Base-by-base conservation (phyloP, 2,113 vertebrate species). In the Psettodes erumei region DNA sequence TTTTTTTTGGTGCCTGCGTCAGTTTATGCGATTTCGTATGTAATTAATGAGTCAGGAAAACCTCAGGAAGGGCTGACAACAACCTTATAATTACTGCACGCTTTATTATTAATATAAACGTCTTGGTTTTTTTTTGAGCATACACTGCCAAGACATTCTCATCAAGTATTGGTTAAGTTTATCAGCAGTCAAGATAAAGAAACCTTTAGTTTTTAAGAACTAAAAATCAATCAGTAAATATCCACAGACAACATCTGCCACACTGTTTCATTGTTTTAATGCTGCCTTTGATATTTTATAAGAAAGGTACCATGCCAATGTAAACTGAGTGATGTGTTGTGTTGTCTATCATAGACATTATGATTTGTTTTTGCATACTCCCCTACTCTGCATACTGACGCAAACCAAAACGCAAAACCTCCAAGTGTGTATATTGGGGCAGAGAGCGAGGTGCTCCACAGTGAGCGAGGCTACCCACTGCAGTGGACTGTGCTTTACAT, bases 311-410 rank as follows among this genome's bases (percentile, higher is more conserved):
- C 42, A 45, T 45, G 8, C 19, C 42, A 45, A 19, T n/a, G 19
- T n/a, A 45, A 45, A 47, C 4, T 47, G 8, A 47, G n/a, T 9
- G 13, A 2, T 50, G 10, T 3, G 18, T 33, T 53, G 8, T 19
- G 18, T 62, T n/a, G n/a, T n/a, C n/a, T n/a, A n/a, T n/a, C n/a
- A n/a, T n/a, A n/a, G n/a, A n/a, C n/a, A n/a, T n/a, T n/a, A n/a
- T n/a, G n/a, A n/a, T n/a, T n/a, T n/a, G n/a, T 64, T 47, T 58
- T 70, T 68, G 25, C 35, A 33, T 50, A 37, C 25, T 33, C 19
- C 30, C 32, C 23, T 32, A 8, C 13, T 18, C 13, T 32, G 10
- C 45, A 19, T 7, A 8, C 27, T 2, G 38, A 16, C 18, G 27
- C 6, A 62, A 62, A 45, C 28, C n/a, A n/a, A n/a, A n/a, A 69